Conservation (phyloP, 2,888 invertebrate genomes). For the Pachymerium ferrugineum region DNA sequence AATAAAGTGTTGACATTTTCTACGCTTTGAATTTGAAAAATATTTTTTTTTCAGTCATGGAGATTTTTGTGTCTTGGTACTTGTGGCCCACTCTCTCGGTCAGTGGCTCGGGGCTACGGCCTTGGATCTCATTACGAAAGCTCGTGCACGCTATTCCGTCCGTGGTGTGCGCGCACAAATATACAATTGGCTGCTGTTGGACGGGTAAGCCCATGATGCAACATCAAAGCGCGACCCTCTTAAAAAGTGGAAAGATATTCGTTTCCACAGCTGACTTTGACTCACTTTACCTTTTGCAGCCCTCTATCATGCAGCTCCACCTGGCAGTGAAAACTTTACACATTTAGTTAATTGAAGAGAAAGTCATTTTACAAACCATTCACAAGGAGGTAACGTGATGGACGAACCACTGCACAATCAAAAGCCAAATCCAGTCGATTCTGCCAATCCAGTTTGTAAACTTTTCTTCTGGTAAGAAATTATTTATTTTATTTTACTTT, state of each 20-base stretch:
- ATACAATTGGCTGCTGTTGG: constrained; percentile 19
- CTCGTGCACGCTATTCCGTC: constrained; percentile 18
- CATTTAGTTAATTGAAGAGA: not conserved
- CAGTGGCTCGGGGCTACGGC: constrained; percentile 29
- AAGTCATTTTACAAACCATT: not conserved
- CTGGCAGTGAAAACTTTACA: not conserved
- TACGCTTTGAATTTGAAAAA: not conserved
- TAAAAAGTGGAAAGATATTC: constrained; percentile 20
- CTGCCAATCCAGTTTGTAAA: constrained; percentile 21
- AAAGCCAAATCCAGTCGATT: constrained; percentile 11
- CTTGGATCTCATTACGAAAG: constrained; percentile 1
- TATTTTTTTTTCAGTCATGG: not conserved
- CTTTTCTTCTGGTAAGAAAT: constrained; percentile 32
- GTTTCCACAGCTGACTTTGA: constrained; percentile 25
- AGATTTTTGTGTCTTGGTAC: no score
- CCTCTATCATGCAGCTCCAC: constrained; percentile 6
- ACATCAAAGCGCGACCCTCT: constrained; percentile 18
- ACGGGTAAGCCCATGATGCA: constrained; percentile 11
- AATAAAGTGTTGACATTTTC: not conserved
- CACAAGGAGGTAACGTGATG: not conserved
- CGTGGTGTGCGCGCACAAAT: constrained; percentile 16
- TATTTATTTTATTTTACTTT: not conserved
- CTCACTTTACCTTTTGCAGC: constrained; percentile 20
- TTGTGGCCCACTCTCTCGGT: constrained; percentile 27
- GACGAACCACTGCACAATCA: not conserved